Evolutionary conservation across 2,113 vertebrate species (phyloP).

Genomic region (Ammodytes dubius): DNA sequence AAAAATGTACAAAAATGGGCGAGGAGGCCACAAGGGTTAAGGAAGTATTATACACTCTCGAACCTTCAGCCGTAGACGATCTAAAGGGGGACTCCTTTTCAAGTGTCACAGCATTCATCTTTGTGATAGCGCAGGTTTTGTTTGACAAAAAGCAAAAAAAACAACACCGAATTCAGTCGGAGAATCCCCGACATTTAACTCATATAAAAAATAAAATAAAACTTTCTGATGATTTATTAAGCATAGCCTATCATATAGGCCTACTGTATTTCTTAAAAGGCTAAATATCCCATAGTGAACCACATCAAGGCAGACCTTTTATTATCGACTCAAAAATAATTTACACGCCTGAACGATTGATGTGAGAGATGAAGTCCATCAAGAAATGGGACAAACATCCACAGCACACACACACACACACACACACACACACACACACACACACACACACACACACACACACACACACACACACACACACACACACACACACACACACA

Average conservation of each 20-base stretch:
- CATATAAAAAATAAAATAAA: background rate
- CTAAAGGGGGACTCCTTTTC: conserved; percentile 42
- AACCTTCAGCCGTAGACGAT: conserved; percentile 53
- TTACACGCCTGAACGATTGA: background rate
- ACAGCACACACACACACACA: conserved; percentile 5
- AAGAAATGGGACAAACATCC: conserved; percentile 19
- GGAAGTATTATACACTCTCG: conserved; percentile 72
- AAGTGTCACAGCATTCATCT: conserved; percentile 26
- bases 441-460: background rate
- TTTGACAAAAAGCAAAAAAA: conserved; percentile 23
- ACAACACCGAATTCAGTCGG: conserved; percentile 4
- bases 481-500: background rate
- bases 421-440: background rate
- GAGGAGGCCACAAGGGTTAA: no score
- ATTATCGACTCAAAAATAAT: conserved; percentile 31
- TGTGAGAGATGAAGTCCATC: conserved; percentile 14
- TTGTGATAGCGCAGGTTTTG: conserved; percentile 36
- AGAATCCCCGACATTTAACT: background rate
- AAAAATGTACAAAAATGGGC: no score
- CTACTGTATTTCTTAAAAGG: no score
- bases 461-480: background rate
- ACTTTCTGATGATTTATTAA: conserved; percentile 1
- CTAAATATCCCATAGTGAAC: background rate
- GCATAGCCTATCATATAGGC: background rate
- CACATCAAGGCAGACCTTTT: conserved; percentile 2